Conservation (phyloP, 2,888 invertebrate species). For the Sericinus montela region DNA sequence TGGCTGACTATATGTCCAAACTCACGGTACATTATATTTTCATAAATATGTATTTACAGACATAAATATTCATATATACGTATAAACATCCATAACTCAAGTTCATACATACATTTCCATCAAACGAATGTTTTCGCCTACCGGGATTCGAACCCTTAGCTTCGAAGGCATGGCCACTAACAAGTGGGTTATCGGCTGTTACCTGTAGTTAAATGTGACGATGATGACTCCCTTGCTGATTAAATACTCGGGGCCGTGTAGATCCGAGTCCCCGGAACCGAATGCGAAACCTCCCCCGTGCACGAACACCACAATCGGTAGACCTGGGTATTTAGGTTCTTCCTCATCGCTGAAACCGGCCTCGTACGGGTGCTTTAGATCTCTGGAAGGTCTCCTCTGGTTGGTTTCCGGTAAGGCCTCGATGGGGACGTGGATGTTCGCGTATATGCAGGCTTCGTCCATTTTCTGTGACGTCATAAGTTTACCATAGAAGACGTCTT, state of each 20-base stretch:
- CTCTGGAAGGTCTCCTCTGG: slow-evolving; percentile 19
- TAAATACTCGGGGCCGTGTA: slow-evolving; percentile 62
- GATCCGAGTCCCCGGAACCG: slow-evolving; percentile 60
- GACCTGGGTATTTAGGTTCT: slow-evolving; percentile 22
- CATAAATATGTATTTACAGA: too few relatives aligned
- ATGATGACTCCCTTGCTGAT: slow-evolving; percentile 55
- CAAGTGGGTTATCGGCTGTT: too few relatives aligned
- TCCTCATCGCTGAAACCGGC: slow-evolving; percentile 22
- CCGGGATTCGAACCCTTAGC: too few relatives aligned
- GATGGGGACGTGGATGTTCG: slow-evolving; percentile 59
- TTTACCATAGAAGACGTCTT: slow-evolving; percentile 57
- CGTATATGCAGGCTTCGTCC: slow-evolving; percentile 61
- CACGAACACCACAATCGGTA: slow-evolving; percentile 62
- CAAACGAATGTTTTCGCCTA: too few relatives aligned
- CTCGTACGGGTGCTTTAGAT: slow-evolving; percentile 29
- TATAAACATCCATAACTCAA: too few relatives aligned
- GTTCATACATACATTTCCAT: too few relatives aligned
- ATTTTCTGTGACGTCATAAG: slow-evolving; percentile 40
- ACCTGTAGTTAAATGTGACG: slow-evolving; percentile 72
- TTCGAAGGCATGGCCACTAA: too few relatives aligned
- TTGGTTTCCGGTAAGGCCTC: slow-evolving; percentile 31
- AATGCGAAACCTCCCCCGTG: slow-evolving; percentile 68
- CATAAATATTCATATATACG: too few relatives aligned
- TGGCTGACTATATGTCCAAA: too few relatives aligned
- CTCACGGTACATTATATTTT: too few relatives aligned